Percentiles rank a stretch among this genome's conserved stretches.
phyloP scores from a whole-genome alignment of 2,888 invertebrate genomes.

The Drymonia ruficornis region DNA sequence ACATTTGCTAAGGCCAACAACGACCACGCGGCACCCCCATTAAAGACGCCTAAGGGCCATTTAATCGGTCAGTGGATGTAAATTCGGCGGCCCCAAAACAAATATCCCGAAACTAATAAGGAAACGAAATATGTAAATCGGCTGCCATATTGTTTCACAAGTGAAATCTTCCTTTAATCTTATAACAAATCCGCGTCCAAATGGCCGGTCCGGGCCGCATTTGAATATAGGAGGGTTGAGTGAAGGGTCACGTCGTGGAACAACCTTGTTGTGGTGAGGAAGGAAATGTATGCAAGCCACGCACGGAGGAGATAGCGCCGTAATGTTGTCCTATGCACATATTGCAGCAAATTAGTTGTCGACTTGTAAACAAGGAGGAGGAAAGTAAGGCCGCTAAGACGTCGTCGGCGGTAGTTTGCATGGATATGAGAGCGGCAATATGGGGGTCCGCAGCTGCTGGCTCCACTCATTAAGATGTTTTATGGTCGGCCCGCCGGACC shows the following conservation, averaged over 20 bases:
- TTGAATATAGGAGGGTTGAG: constrained; percentile 81
- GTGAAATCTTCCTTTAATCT: constrained; percentile 86
- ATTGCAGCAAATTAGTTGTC: constrained; percentile 86
- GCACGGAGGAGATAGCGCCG: constrained; percentile 80
- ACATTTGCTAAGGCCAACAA: constrained; percentile 83
- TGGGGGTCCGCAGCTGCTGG: constrained; percentile 82
- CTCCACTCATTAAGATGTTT: constrained; percentile 86
- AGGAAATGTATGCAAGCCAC: constrained; percentile 83
- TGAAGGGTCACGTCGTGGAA: constrained; percentile 72
- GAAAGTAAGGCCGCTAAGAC: constrained; percentile 81
- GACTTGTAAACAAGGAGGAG: constrained; percentile 82
- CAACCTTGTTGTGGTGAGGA: constrained; percentile 66
- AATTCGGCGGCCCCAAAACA: constrained; percentile 83
- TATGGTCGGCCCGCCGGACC: constrained; percentile 83
- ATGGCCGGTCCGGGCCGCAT: constrained; percentile 81
- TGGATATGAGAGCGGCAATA: constrained; percentile 84
- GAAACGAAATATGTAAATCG: constrained; percentile 85
- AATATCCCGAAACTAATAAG: constrained; percentile 85
- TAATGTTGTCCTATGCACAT: constrained; percentile 85
- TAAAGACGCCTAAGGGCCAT: constrained; percentile 85
- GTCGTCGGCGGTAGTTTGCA: constrained; percentile 82
- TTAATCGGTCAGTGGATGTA: constrained; percentile 85
- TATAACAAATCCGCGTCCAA: constrained; percentile 86
- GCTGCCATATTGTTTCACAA: constrained; percentile 85
- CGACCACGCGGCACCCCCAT: constrained; percentile 85